Evolutionary conservation across 2,888 invertebrate species (phyloP), one percentile per base, ranked within the genome.

Genomic region (Trisateles emortualis): DNA sequence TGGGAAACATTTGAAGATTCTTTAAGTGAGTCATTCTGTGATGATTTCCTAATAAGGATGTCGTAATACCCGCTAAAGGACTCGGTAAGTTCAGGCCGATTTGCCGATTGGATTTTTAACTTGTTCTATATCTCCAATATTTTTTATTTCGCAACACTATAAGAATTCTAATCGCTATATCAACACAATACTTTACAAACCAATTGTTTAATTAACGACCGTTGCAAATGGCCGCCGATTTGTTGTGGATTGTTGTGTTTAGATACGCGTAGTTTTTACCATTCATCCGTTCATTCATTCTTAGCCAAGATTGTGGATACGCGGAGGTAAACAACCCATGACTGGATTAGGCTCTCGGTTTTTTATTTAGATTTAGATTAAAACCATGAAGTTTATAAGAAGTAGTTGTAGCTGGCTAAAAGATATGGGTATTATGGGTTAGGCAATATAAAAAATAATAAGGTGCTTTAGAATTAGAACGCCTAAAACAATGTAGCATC

Each of bases 201-300:
- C 46, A 57, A 70, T 69, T 71, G 65, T 57, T 70, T 57, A 61
- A 64, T 64, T 58, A 72, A 72, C 54, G 30, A 59, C 59, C 71
- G 69, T 66, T 59, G 56, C 54, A 39, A 72, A 64, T 59, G 58
- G 55, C 57, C 44, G 40, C 4, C 54, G 61, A 72, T 71, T 72
- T 54, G 61, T 47, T 49, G 52, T 52, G 64, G 72, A 64, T 72
- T 55, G 47, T 70, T 70, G 53, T 43, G 49, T 58, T 71, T 68
- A 43, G 71, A 33, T 40, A 52, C 56, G 65, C 48, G 43, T 24
- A 40, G 56, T 72, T 71, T 70, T 71, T 68, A 46, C 44, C 44
- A 35, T 45, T 48, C 43, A 53, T 53, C 33, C 53, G 43, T 48
- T 53, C 43, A 53, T 53, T 43, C 52, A 53, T 47, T 24, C 16